These are phyloP conservation scores for Rhamnusium bicolor DNA, from an alignment of 2,888 invertebrate genomes.

Conservation along the genomic window DNA sequence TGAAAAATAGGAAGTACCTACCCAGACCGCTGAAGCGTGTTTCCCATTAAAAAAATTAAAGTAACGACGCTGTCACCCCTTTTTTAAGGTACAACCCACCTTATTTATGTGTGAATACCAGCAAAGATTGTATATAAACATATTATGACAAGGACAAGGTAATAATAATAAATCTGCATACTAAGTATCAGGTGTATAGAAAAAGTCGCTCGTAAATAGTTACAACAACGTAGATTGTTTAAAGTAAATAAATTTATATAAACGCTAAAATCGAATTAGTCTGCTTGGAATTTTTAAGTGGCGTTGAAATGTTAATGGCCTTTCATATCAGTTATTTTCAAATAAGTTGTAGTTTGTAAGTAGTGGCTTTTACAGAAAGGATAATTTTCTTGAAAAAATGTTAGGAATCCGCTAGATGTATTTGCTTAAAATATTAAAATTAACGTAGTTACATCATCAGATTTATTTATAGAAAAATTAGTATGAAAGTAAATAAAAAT, in stretches of 20 bases:
- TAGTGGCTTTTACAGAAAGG: no score
- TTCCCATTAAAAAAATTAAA: conserved; percentile 43
- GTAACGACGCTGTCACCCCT: conserved; percentile 24
- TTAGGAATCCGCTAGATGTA: no score
- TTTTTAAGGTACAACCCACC: background rate
- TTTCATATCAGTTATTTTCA: no score
- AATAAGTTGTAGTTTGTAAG: no score
- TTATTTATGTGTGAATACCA: conserved; percentile 9
- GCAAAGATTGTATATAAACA: conserved; percentile 1
- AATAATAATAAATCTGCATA: background rate
- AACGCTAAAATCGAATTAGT: no score
- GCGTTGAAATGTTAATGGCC: no score
- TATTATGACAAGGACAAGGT: conserved; percentile 12
- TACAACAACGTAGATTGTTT: background rate
- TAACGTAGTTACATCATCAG: no score
- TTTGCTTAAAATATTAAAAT: no score
- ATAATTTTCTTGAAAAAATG: no score
- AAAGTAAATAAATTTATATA: background rate
- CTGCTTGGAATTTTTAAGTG: no score
- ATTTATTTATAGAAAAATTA: no score
- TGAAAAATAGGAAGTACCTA: conserved; percentile 51
- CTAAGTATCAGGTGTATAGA: conserved; percentile 10
- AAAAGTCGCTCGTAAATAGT: background rate
- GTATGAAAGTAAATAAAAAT: no score
- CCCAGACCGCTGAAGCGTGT: conserved; percentile 48